phyloP scores from a whole-genome alignment of 2,113 vertebrate genomes.

The Carettochelys insculpta region DNA sequence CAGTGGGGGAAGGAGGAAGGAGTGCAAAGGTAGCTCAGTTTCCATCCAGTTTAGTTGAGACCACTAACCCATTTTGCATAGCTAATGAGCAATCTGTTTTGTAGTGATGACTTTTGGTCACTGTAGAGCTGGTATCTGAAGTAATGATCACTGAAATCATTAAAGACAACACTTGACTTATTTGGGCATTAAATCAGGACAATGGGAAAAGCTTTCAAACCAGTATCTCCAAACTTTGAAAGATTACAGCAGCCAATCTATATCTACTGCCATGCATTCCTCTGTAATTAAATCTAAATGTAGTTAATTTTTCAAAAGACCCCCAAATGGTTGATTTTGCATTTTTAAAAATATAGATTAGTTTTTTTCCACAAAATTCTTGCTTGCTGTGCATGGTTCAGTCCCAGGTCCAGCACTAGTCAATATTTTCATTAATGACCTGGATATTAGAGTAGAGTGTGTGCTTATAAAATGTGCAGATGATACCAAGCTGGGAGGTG shows the following conservation, averaged over 20 bases:
- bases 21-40: neutral
- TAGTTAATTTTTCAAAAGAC: too few relatives aligned
- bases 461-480: neutral
- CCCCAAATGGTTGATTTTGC: neutral
- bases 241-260: neutral
- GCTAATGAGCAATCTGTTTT: neutral
- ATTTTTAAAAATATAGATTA: neutral
- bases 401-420: neutral
- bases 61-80: neutral
- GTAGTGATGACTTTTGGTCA: neutral
- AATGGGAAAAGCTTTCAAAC: neutral
- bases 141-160: neutral
- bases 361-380: neutral
- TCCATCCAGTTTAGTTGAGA: neutral
- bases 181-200: neutral
- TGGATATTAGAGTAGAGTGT: neutral
- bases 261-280: neutral
- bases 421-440: neutral
- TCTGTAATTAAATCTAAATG: neutral
- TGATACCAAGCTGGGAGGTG: neutral
- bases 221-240: neutral
- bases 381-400: neutral
- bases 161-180: neutral
- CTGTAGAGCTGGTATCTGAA: neutral
- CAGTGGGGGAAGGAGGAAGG: too few relatives aligned